A percentile compares a stretch with the other conserved stretches of the same genome.
Evolutionary conservation across 2,888 invertebrate species (phyloP).

Genomic region (Cremastinae sp.): DNA sequence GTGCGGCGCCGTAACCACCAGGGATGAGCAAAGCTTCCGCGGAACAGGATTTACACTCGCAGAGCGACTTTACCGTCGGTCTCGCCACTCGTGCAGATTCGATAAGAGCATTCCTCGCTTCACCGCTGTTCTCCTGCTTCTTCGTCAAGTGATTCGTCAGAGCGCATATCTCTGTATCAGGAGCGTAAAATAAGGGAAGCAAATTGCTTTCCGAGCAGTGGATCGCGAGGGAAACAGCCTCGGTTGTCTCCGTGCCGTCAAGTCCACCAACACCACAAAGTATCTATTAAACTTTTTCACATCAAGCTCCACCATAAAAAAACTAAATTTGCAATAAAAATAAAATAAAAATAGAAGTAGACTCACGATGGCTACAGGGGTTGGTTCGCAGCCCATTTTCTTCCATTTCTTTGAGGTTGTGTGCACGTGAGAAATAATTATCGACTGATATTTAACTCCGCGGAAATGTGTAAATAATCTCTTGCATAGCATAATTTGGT

Average conservation of each 20-base stretch:
- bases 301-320: too few species aligned
- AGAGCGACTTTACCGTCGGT: constrained; percentile 77
- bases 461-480: constrained; percentile 8
- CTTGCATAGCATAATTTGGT: constrained; percentile 23
- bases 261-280: constrained; percentile 82
- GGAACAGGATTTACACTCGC: constrained; percentile 76
- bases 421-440: constrained; percentile 54
- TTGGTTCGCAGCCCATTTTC: constrained; percentile 54
- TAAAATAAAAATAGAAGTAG: constrained; percentile 4
- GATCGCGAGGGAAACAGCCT: constrained; percentile 80
- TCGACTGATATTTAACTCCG: not conserved
- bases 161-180: constrained; percentile 66
- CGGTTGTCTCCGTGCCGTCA: constrained; percentile 83
- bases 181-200: constrained; percentile 70
- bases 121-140: constrained; percentile 60
- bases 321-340: not conserved
- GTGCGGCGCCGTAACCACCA: constrained; percentile 83
- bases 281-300: constrained; percentile 71
- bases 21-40: constrained; percentile 83
- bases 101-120: constrained; percentile 80
- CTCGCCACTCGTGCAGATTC: constrained; percentile 83
- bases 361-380: constrained; percentile 66
- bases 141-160: constrained; percentile 68
- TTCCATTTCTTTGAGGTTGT: constrained; percentile 54
- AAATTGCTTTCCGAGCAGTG: constrained; percentile 66